phyloP scores from a whole-genome alignment of 2,113 vertebrate species.

The Rhinoderma darwinii region DNA sequence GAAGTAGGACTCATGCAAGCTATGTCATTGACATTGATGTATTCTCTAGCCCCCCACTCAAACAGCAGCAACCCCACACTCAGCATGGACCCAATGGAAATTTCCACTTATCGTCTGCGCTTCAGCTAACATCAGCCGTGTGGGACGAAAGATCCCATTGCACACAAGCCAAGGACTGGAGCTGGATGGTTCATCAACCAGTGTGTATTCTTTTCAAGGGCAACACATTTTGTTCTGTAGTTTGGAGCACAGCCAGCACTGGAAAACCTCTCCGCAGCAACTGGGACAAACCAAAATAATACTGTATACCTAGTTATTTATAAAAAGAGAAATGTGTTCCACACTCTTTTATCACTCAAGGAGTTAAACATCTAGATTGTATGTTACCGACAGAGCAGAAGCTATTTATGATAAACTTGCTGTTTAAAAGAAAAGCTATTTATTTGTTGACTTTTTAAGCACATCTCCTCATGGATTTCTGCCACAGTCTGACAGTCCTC shows the following conservation, averaged over 20 bases:
- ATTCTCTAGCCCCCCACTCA: constrained; percentile 77
- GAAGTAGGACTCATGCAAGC: constrained; percentile 87
- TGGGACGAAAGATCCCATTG: constrained; percentile 29
- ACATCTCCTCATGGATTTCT: neutral
- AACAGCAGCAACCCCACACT: constrained; percentile 79
- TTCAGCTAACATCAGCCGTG: constrained; percentile 74
- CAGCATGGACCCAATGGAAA: constrained; percentile 91
- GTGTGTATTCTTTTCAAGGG: constrained; percentile 34
- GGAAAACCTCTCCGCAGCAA: constrained; percentile 20
- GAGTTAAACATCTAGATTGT: constrained; percentile 43
- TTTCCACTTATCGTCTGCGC: constrained; percentile 88
- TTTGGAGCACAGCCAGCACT: constrained; percentile 4
- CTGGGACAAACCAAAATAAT: neutral
- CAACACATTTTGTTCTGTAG: neutral
- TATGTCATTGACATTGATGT: constrained; percentile 88
- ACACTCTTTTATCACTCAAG: constrained; percentile 19
- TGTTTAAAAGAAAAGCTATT: constrained; percentile 33
- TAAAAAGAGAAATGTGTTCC: constrained; percentile 1
- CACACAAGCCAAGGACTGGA: constrained; percentile 32
- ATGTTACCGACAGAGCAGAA: constrained; percentile 40
- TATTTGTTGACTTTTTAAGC: constrained; percentile 49
- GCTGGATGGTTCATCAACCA: constrained; percentile 8
- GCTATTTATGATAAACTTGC: constrained; percentile 37
- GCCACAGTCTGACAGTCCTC: constrained; percentile 9
- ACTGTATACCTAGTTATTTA: constrained; percentile 6